Percentiles rank a stretch among this genome's conserved stretches.
phyloP scores from a whole-genome alignment of 2,888 invertebrate species.

The Caenorhabditis virilis region DNA sequence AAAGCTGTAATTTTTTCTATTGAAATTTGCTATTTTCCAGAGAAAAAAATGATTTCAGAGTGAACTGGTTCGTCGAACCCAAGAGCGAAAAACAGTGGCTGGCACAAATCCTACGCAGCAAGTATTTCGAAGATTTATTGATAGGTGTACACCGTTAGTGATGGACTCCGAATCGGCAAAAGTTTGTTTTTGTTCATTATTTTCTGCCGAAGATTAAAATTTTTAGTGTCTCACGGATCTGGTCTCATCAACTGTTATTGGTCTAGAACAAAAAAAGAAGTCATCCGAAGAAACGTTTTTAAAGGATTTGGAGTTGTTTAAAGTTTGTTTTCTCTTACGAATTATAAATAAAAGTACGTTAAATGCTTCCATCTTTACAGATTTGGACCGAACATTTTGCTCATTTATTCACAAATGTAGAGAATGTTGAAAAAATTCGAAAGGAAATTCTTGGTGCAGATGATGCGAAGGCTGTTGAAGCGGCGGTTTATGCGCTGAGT shows the following conservation, averaged over 20 bases:
- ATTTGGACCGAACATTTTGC: slow-evolving; percentile 28
- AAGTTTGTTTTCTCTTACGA: not conserved
- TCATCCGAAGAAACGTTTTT: slow-evolving; percentile 6
- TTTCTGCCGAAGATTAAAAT: too few species aligned
- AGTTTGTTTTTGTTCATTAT: too few species aligned
- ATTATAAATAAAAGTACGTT: not conserved
- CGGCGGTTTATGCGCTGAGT: slow-evolving; percentile 6
- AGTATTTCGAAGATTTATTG: slow-evolving; percentile 18
- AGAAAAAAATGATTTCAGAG: slow-evolving; percentile 5
- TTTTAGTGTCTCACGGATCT: slow-evolving; percentile 10
- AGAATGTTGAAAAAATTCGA: slow-evolving; percentile 16
- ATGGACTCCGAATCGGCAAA: slow-evolving; percentile 21
- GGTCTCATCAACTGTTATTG: slow-evolving; percentile 11
- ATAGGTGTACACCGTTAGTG: slow-evolving; percentile 16
- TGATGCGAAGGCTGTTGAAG: slow-evolving; percentile 18
- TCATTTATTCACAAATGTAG: slow-evolving; percentile 17
- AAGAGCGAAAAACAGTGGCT: not conserved
- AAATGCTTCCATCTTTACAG: slow-evolving; percentile 4
- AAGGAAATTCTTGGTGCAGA: slow-evolving; percentile 10
- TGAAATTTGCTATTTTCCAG: not conserved
- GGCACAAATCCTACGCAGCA: not conserved
- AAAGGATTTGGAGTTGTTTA: slow-evolving; percentile 15
- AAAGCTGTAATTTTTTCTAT: slow-evolving; percentile 11
- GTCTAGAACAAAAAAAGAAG: slow-evolving; percentile 7
- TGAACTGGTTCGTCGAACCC: slow-evolving; percentile 4